Evolutionary conservation across 1,140 invertebrate species (phyloP), one percentile per base, ranked within the genome.

Genomic region (Acromyrmex heyeri): DNA sequence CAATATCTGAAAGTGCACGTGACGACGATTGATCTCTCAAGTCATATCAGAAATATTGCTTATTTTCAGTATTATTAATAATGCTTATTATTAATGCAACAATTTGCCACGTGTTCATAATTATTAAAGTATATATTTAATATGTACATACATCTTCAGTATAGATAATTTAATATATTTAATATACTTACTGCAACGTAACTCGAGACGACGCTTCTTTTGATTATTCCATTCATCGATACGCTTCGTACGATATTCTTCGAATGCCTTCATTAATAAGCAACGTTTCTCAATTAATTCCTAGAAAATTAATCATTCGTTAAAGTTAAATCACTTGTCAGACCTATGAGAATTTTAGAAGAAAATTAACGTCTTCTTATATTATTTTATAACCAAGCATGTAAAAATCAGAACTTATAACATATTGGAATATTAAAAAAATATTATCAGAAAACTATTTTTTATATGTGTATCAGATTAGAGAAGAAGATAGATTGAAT

Each of bases 261-360:
- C 96, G 93, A 99, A 99, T 76, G 98, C 97, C 93, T 98, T 97
- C 97, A 99, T 98, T 78, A 99, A 95, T 88, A 97, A 96, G 44
- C 98, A 97, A 21, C 99, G 97, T 94, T 99, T 99, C 88, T 99
- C 99, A 55, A 99, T 97, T 88, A 99, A 95, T 96, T 99, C 99
- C 96, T 97, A 59, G n/a, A 90, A 91, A 88, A 91, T 81, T 67
- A 55, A 82, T 87, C 50, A 73, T 16, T 44, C 6, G n/a, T 55
- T 67, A 34, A 48, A 62, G 14, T 55, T 55, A 48, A 53, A 67
- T 38, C 3, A 24, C 14, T 24, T 21, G 21, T 4, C 10, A 53
- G 18, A 53, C 12, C 69, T 64, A 10, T 21, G 14, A 82, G 55
- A 87, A 65, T 38, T 70, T 27, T 69, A 53, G 3, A 50, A 30